Evolutionary conservation across 2,797 vertebrate genomes (phyloP).

Genomic region (Pseudopleuronectes americanus): DNA sequence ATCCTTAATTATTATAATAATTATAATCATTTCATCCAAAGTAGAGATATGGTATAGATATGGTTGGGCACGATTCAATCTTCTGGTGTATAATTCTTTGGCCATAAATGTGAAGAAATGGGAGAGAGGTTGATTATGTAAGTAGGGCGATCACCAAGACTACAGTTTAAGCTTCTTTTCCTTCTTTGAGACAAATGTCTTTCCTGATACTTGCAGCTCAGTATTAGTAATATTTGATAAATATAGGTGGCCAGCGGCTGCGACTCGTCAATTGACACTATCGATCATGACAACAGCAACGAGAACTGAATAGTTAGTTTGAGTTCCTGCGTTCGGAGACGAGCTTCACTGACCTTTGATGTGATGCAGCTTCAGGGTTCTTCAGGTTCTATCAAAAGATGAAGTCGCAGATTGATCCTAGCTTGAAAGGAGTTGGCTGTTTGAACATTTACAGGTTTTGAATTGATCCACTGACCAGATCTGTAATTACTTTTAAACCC

Average conservation of each 20-base stretch:
- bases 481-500: not conserved
- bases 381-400: too few relatives aligned
- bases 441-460: conserved; percentile 1
- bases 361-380: too few relatives aligned
- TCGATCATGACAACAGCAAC: too few relatives aligned
- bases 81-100: not conserved
- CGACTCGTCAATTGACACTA: too few relatives aligned
- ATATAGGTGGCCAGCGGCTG: too few relatives aligned
- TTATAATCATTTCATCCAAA: conserved; percentile 12
- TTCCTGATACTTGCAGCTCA: not conserved
- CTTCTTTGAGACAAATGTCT: not conserved
- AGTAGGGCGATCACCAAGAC: not conserved
- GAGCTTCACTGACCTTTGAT: too few relatives aligned
- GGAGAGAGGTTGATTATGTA: not conserved
- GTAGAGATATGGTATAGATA: conserved; percentile 2
- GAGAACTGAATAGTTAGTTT: too few relatives aligned
- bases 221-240: too few relatives aligned
- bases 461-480: not conserved
- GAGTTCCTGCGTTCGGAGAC: too few relatives aligned
- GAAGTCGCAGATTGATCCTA: not conserved
- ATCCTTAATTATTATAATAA: conserved; percentile 3
- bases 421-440: not conserved
- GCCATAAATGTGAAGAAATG: conserved; percentile 1
- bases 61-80: not conserved
- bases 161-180: not conserved